These are phyloP conservation scores for Cryptoblepharus egeriae DNA, from an alignment of 2,797 vertebrate genomes.

Conservation along the genomic window DNA sequence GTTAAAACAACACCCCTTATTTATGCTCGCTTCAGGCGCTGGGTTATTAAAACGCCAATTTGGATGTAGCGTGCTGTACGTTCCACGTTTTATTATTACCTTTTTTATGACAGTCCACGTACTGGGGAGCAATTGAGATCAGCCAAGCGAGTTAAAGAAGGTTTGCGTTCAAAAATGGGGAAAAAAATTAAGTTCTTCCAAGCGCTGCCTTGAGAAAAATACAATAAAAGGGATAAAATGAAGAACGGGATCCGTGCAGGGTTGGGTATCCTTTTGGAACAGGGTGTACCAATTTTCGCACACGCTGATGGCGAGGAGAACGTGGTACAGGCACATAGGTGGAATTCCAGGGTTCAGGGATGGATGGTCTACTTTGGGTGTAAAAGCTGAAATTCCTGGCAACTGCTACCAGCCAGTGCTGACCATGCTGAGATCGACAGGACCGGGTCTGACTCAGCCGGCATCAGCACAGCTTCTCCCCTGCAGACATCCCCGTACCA, in stretches of 20 bases:
- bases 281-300: not conserved
- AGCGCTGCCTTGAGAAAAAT: not conserved
- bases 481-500: no score
- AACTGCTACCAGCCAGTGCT: no score
- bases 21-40: not conserved
- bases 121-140: not conserved
- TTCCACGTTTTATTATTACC: not conserved
- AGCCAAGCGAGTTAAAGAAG: not conserved
- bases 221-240: not conserved
- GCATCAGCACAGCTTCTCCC: no score
- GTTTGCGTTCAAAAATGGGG: no score
- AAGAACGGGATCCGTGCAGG: not conserved
- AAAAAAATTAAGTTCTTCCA: not conserved
- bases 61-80: not conserved
- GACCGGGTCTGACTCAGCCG: no score
- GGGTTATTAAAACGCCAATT: not conserved
- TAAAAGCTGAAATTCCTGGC: not conserved
- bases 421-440: no score
- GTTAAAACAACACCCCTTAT: constrained; percentile 3
- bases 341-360: not conserved
- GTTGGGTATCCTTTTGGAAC: no score
- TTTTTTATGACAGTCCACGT: not conserved
- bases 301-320: not conserved
- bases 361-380: not conserved
- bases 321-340: not conserved